phyloP scores from a whole-genome alignment of 2,797 vertebrate genomes.

The Bradypodion pumilum region DNA sequence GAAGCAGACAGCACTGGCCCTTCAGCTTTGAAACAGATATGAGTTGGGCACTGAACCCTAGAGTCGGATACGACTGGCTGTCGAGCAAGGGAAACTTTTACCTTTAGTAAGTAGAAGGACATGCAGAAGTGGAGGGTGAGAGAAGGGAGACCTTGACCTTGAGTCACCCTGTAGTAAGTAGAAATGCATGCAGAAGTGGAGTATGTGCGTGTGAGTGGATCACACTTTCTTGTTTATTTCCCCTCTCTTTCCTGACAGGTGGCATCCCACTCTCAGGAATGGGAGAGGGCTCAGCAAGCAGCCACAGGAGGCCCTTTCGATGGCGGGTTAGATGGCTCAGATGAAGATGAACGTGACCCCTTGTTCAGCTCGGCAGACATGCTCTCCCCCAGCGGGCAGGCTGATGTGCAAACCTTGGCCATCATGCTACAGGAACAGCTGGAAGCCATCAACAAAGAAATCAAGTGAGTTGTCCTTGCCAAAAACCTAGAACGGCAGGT shows the following conservation, averaged over 20 bases:
- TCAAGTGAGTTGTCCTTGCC: constrained; percentile 78
- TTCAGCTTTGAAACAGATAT: too few relatives aligned
- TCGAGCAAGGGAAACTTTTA: too few relatives aligned
- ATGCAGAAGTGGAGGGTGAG: too few relatives aligned
- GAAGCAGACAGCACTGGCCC: too few relatives aligned
- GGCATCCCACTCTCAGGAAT: constrained; percentile 80
- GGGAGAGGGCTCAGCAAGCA: constrained; percentile 96
- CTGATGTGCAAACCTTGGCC: constrained; percentile 95
- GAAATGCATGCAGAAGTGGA: too few relatives aligned
- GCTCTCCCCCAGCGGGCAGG: constrained; percentile 93
- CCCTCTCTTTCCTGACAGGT: not conserved
- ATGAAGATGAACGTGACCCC: constrained; percentile 90
- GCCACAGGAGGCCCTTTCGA: constrained; percentile 96
- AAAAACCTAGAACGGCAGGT: not conserved
- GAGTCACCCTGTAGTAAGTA: not conserved
- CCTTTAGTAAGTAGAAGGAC: too few relatives aligned
- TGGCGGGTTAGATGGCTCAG: constrained; percentile 90
- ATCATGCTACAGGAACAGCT: constrained; percentile 98
- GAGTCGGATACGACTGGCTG: too few relatives aligned
- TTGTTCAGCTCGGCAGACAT: constrained; percentile 93
- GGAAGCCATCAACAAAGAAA: constrained; percentile 98
- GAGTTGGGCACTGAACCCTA: too few relatives aligned
- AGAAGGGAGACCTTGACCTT: too few relatives aligned
- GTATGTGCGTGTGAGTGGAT: not conserved
- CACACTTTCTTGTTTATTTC: not conserved